Conservation (phyloP, 1,140 invertebrate species). For the Drosophila sucinea region DNA sequence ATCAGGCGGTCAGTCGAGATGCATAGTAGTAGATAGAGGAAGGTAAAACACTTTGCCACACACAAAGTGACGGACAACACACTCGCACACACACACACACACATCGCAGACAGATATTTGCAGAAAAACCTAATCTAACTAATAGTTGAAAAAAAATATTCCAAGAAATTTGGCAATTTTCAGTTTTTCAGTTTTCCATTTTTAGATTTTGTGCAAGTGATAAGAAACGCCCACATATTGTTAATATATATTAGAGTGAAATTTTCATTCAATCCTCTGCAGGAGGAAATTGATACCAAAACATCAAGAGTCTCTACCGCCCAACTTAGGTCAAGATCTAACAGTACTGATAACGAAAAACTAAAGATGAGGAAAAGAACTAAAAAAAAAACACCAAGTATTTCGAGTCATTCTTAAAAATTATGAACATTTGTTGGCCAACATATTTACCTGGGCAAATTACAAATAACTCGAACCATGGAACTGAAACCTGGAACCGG, state of each 20-base stretch:
- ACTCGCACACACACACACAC: slow-evolving; percentile 50
- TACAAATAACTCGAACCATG: slow-evolving; percentile 43
- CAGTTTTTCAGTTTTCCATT: not conserved
- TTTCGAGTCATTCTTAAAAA: slow-evolving; percentile 79
- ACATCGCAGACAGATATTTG: slow-evolving; percentile 46
- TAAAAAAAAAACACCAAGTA: slow-evolving; percentile 28
- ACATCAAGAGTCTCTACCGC: slow-evolving; percentile 58
- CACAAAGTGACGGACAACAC: slow-evolving; percentile 35
- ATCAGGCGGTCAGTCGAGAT: slow-evolving; percentile 48
- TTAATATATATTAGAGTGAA: slow-evolving; percentile 27
- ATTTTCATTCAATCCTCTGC: slow-evolving; percentile 74
- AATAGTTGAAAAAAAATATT: slow-evolving; percentile 35
- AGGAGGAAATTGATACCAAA: slow-evolving; percentile 73
- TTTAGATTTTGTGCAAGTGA: slow-evolving; percentile 46
- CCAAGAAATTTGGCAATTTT: slow-evolving; percentile 69
- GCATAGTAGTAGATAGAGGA: slow-evolving; percentile 18
- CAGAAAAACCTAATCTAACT: slow-evolving; percentile 39
- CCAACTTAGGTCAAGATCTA: slow-evolving; percentile 58
- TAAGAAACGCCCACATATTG: slow-evolving; percentile 63
- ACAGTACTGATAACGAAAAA: slow-evolving; percentile 49
- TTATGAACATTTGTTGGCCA: slow-evolving; percentile 78
- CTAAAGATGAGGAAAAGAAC: slow-evolving; percentile 34
- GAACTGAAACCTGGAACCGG: slow-evolving; percentile 19
- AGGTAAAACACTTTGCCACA: slow-evolving; percentile 48
- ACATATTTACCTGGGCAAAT: slow-evolving; percentile 69